Percentiles rank a stretch among this genome's conserved stretches.
Conservation (phyloP, 2,113 vertebrate species). For the Oreocharis arfaki region DNA sequence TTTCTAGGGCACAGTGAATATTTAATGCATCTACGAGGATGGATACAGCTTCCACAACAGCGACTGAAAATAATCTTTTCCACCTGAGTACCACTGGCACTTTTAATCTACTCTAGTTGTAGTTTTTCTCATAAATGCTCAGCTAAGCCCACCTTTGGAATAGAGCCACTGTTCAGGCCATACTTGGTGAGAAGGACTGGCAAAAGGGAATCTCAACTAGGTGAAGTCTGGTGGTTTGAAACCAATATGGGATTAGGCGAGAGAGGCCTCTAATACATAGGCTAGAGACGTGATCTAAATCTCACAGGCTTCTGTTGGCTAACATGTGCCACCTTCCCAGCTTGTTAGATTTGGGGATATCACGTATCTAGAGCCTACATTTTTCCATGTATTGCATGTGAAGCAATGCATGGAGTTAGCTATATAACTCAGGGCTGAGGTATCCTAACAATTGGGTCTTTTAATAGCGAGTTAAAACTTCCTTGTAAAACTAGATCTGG, state of each 20-base stretch:
- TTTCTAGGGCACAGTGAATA: background rate
- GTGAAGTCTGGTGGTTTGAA: background rate
- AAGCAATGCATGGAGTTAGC: background rate
- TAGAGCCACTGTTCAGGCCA: background rate
- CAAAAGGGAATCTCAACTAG: background rate
- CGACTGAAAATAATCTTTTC: background rate
- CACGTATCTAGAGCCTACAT: background rate
- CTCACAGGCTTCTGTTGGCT: background rate
- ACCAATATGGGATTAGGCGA: rapidly evolving
- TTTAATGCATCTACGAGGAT: background rate
- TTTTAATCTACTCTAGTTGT: background rate
- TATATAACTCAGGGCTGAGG: background rate
- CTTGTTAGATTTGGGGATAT: background rate
- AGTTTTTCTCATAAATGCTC: background rate
- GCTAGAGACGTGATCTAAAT: background rate
- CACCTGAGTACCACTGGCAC: background rate
- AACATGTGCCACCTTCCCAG: background rate
- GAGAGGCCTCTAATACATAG: too few relatives aligned
- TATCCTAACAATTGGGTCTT: background rate
- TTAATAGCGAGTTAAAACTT: background rate
- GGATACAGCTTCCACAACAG: background rate
- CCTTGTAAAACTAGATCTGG: background rate
- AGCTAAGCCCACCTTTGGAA: background rate
- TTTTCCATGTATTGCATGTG: background rate
- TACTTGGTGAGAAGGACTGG: background rate